phyloP scores from a whole-genome alignment of 2,888 invertebrate species.

The Coleophora flavipennella region DNA sequence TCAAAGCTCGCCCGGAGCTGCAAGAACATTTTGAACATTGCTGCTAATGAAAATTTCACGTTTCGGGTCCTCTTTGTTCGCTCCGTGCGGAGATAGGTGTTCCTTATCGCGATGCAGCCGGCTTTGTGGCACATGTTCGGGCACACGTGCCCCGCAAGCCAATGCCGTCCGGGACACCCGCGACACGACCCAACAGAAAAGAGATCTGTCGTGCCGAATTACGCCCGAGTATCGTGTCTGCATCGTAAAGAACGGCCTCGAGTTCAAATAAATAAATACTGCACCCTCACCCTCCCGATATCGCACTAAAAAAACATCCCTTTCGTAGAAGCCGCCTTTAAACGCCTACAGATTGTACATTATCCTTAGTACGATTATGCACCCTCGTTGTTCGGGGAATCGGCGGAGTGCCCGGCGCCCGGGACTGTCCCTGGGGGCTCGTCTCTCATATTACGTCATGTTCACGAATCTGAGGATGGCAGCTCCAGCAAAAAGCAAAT shows the following conservation, averaged over 20 bases:
- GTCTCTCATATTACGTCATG: slow-evolving; percentile 69
- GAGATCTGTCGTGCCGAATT: slow-evolving; percentile 48
- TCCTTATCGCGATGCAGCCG: slow-evolving; percentile 57
- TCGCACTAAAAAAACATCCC: slow-evolving; percentile 71
- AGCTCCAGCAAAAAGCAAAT: slow-evolving; percentile 26
- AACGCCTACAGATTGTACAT: slow-evolving; percentile 74
- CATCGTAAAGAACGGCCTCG: slow-evolving; percentile 57
- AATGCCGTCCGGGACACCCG: slow-evolving; percentile 29
- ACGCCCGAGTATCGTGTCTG: slow-evolving; percentile 49
- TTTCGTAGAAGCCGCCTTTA: slow-evolving; percentile 70
- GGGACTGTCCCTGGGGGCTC: slow-evolving; percentile 52
- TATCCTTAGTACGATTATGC: slow-evolving; percentile 73
- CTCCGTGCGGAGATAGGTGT: slow-evolving; percentile 44
- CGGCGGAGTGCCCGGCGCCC: slow-evolving; percentile 60
- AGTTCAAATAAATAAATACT: slow-evolving; percentile 69
- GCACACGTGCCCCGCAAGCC: slow-evolving; percentile 57
- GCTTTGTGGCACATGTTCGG: slow-evolving; percentile 48
- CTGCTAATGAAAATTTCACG: slow-evolving; percentile 70
- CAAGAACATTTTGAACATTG: slow-evolving; percentile 60
- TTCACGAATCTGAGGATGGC: slow-evolving; percentile 43
- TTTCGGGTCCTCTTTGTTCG: slow-evolving; percentile 59
- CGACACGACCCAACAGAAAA: slow-evolving; percentile 24
- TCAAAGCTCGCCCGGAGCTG: slow-evolving; percentile 51
- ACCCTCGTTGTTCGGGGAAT: slow-evolving; percentile 70
- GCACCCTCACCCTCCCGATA: slow-evolving; percentile 70